phyloP scores from a whole-genome alignment of 2,113 vertebrate species.

The Romanogobio albipinnatus region DNA sequence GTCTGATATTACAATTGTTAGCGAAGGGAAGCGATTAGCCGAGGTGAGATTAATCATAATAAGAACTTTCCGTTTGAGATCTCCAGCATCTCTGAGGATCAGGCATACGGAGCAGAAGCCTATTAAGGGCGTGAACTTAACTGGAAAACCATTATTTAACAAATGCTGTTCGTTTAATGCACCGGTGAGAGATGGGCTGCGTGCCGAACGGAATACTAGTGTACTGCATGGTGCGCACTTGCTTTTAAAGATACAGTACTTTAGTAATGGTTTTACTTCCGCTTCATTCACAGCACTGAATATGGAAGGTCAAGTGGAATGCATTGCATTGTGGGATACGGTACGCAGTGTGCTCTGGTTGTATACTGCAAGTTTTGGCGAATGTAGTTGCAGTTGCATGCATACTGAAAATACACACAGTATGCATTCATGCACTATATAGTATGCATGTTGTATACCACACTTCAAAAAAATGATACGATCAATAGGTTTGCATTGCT shows the following conservation, averaged over 20 bases:
- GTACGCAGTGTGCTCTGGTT: no score
- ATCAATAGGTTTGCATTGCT: no score
- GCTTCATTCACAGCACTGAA: no score
- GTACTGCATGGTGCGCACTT: background rate
- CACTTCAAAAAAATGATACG: no score
- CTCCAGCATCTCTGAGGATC: background rate
- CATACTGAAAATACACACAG: background rate
- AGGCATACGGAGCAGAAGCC: background rate
- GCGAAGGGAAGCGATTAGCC: background rate
- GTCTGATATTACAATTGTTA: conserved; percentile 7
- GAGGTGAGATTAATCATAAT: conserved; percentile 18
- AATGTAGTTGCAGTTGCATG: background rate
- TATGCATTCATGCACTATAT: background rate
- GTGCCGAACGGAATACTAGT: background rate
- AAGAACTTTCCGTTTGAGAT: background rate
- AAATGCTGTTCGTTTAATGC: background rate
- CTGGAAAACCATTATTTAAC: conserved; percentile 10
- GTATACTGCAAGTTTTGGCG: no score
- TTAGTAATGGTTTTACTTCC: no score
- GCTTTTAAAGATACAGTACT: background rate
- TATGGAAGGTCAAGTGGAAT: no score
- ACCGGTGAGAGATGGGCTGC: background rate
- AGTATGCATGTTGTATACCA: background rate
- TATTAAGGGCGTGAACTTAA: conserved; percentile 1
- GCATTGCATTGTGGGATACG: no score